Percentiles rank a stretch among this genome's conserved stretches.
Conservation (phyloP, 2,888 invertebrate genomes). For the Cephonodes hylas region DNA sequence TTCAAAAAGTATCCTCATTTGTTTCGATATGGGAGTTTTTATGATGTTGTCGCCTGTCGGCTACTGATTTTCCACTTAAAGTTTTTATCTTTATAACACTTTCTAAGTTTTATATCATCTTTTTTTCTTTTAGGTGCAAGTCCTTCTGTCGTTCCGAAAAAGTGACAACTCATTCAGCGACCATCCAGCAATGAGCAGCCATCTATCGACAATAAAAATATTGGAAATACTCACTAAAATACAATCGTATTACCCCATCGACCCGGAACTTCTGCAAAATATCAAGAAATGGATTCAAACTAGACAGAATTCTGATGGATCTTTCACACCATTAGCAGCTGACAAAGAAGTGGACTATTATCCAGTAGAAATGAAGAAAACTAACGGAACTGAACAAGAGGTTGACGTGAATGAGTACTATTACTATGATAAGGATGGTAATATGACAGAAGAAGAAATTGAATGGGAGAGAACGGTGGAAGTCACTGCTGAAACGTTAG, state of each 20-base stretch:
- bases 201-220: constrained; percentile 81
- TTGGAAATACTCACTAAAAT: constrained; percentile 82
- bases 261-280: constrained; percentile 81
- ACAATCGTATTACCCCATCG: constrained; percentile 82
- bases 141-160: constrained; percentile 82
- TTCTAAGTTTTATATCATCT: too few relatives aligned
- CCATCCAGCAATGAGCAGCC: constrained; percentile 83
- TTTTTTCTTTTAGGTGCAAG: constrained; percentile 76
- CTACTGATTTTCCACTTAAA: too few relatives aligned
- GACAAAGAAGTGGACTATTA: constrained; percentile 80
- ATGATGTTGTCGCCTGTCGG: too few relatives aligned
- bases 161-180: constrained; percentile 85
- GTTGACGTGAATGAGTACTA: constrained; percentile 73
- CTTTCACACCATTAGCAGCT: constrained; percentile 81
- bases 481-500: constrained; percentile 83
- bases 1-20: too few relatives aligned
- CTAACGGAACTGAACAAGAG: constrained; percentile 58
- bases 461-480: constrained; percentile 80
- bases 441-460: constrained; percentile 72
- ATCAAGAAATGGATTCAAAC: constrained; percentile 83
- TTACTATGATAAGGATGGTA: constrained; percentile 75
- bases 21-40: too few relatives aligned
- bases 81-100: too few relatives aligned
- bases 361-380: constrained; percentile 62
- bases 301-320: constrained; percentile 82